A percentile compares a stretch with the other conserved stretches of the same genome.
These are phyloP conservation scores for Temnothorax ravouxi DNA, from an alignment of 2,888 invertebrate species.

Conservation along the genomic window DNA sequence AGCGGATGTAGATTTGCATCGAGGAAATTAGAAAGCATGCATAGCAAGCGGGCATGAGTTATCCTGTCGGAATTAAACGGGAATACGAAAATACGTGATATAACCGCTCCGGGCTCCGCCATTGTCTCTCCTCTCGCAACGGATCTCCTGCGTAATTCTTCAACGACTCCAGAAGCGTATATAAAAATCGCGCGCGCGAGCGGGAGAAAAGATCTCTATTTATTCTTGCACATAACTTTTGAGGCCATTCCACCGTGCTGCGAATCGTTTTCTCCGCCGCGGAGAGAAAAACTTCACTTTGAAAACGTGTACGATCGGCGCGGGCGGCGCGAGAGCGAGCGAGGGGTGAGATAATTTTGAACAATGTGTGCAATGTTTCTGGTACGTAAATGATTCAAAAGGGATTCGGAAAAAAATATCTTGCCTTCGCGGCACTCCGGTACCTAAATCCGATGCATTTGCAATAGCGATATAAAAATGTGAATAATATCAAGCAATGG, in stretches of 20 bases:
- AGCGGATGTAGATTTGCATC: conserved; percentile 28
- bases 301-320: not conserved
- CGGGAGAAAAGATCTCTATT: conserved; percentile 26
- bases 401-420: not conserved
- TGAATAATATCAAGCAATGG: not conserved
- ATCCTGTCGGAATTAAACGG: conserved; percentile 29
- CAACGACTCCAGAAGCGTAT: not conserved
- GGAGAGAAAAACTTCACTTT: not conserved
- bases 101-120: conserved; percentile 13
- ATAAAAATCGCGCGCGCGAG: conserved; percentile 35
- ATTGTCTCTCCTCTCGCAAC: not conserved
- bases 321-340: not conserved
- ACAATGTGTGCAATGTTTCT: not conserved
- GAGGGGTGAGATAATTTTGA: conserved; percentile 25
- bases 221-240: conserved; percentile 48
- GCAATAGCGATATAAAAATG: not conserved
- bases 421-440: too few relatives aligned
- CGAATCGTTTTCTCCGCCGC: conserved; percentile 39
- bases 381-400: not conserved
- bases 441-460: not conserved
- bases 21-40: conserved; percentile 44
- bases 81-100: conserved; percentile 25
- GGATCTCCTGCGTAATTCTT: conserved; percentile 3
- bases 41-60: not conserved
- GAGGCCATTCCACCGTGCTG: conserved; percentile 15